These are phyloP conservation scores for Alligator mississippiensis DNA, from an alignment of 2,113 vertebrate species.

Conservation along the genomic window DNA sequence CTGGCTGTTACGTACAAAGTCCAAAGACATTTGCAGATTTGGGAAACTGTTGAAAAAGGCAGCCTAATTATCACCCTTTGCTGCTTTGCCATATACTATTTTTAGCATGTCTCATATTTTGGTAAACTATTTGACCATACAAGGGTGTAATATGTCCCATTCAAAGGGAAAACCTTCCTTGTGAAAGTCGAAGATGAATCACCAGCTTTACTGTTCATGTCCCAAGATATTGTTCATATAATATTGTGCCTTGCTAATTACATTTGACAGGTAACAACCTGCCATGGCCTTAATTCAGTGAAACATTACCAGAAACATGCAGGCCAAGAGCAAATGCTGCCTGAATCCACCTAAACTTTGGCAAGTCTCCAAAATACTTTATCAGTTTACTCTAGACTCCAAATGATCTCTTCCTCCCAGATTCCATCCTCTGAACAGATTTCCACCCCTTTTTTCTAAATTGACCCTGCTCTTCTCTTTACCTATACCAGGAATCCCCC, in stretches of 20 bases:
- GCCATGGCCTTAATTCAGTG: neutral
- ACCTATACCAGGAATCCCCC: neutral
- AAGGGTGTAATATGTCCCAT: neutral
- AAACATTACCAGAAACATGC: neutral
- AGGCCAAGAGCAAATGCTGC: neutral
- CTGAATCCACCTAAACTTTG: neutral
- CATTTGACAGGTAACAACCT: neutral
- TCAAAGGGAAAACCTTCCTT: neutral
- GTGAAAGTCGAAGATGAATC: neutral
- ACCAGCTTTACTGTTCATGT: neutral
- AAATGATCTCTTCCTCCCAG: neutral
- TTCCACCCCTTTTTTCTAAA: neutral
- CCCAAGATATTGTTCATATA: neutral
- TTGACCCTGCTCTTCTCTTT: neutral
- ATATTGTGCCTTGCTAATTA: neutral
- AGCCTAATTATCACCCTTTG: neutral
- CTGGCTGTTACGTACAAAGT: neutral
- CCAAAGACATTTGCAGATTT: neutral
- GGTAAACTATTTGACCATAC: accelerated
- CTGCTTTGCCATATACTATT: neutral
- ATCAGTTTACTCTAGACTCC: neutral
- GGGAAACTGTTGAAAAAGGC: neutral
- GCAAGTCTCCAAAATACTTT: neutral
- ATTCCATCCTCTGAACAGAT: neutral
- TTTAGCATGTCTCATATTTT: neutral